Base-by-base conservation (phyloP, 1,140 invertebrate species). In the Pogonomyrmex barbatus region DNA sequence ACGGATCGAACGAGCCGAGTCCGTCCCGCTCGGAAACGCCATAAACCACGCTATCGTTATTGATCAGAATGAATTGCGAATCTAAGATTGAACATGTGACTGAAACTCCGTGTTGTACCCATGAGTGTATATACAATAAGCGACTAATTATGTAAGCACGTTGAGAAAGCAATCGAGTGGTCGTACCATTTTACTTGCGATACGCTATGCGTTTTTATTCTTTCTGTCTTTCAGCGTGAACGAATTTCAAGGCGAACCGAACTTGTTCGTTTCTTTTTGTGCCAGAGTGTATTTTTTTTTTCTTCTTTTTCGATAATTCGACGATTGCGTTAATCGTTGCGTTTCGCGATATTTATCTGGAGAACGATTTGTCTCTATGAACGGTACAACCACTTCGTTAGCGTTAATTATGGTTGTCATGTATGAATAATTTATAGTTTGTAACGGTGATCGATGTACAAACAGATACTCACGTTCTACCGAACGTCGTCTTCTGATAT, bases 61-160 rank as follows among this genome's bases (percentile, higher is more conserved):
- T 33, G 65, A 50, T 68, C 42, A 62, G 65, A 82, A 65, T 89
- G 77, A 68, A 90, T 70, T 89, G 88, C 76, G 76, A 67, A 50
- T 76, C 42, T 50, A 50, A 75, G 24, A 71, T 83, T 79, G 70
- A 60, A 62, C 54, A 88, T 47, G 90, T 89, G 92, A 83, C 81
- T 85, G 84, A 91, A 84, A 79, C 84, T 82, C 56, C 47, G 83
- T 70, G 36, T 60, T 65, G 70, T 88, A 89, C 54, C 58, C 45
- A 83, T 88, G 39, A 71, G 87, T 93, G 85, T 93, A 93, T 85
- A 91, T 91, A 92, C 82, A 85, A 81, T 87, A 90, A 88, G 76
- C 63, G 81, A 82, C 9, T 83, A 83, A 58, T 47, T 54, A 42
- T 88, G 87, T 82, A 91, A 89, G 75, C 36, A 88, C 50, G 42